Base-by-base conservation (phyloP, 2,888 invertebrate species). In the Drosophila prostipennis region DNA sequence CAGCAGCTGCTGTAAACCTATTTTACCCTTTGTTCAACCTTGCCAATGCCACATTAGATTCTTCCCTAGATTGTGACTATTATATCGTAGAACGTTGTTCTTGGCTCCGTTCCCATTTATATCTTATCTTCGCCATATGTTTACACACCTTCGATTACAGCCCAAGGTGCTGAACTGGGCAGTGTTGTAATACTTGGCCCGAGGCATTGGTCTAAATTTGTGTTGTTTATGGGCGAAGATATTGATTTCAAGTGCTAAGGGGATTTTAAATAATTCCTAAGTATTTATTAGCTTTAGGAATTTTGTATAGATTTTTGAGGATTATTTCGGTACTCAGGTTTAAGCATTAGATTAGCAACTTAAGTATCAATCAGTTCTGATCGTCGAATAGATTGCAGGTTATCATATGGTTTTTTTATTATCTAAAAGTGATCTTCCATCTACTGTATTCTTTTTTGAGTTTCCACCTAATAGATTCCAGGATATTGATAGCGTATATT, bases 1-100 rank as follows among this genome's bases (percentile, higher is more conserved):
- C 81, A 40, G 51, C 81, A 76, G 84, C 87, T 82, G 83, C 32
- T n/a, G 16, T 6, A n/a, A 34, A 39, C 37, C 58, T 19, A n/a
- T 57, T 64, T 61, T 40, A n/a, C 10, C 43, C 6, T 11, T 26
- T 42, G 43, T 36, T 43, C 37, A 60, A 37, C 60, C 61, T 60
- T 60, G 61, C 43, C 59, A 57, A 59, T 59, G 58, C 34, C n/a
- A 16, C 43, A 52, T 52, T 46, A 19, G 46, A 53, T 40, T 49
- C 54, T 23, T 16, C 7, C 32, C 23, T 34, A 48, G 46, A 48
- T 48, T 26, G 32, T 26, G 32, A 13, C 16, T 42, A 40, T 49
- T 65, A 65, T 67, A 68, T 36, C 48, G 55, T 68, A 26, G 10
- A 14, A 32, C 14, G 8, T 14, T 59, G 60, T 59, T 67, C 53